Conservation (phyloP, 2,797 vertebrate species). For the Sebastes hubbsi region DNA sequence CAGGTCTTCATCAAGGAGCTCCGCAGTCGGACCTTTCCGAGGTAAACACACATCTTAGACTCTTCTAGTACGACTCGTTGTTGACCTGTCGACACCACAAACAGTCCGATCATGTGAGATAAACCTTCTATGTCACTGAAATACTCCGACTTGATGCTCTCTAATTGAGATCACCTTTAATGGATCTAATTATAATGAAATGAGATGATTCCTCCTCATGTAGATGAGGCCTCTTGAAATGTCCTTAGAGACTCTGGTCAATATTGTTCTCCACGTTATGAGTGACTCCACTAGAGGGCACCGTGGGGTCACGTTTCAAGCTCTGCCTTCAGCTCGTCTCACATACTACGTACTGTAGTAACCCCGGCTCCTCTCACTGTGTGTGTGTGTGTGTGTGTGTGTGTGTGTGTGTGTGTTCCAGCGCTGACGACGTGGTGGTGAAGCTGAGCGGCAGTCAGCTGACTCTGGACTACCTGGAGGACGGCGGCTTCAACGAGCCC, state of each 20-base stretch:
- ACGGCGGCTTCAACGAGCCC: slow-evolving; percentile 93
- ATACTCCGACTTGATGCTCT: background rate
- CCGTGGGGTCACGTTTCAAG: slow-evolving; percentile 25
- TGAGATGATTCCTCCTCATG: background rate
- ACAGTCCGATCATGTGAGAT: no score
- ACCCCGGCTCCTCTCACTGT: background rate
- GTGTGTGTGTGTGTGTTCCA: slow-evolving; percentile 54
- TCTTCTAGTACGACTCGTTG: background rate
- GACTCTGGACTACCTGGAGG: slow-evolving; percentile 91
- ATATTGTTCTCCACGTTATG: background rate
- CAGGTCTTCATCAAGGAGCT: slow-evolving; percentile 98
- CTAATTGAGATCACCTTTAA: background rate
- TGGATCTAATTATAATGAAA: background rate
- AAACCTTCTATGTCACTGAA: background rate
- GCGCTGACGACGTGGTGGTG: slow-evolving; percentile 92
- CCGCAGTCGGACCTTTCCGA: slow-evolving; percentile 95
- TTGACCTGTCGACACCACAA: background rate
- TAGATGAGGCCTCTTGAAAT: background rate
- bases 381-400: background rate
- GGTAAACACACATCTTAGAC: slow-evolving; percentile 76
- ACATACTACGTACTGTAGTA: no score
- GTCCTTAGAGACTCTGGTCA: background rate
- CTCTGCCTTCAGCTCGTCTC: background rate
- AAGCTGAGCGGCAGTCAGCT: slow-evolving; percentile 91
- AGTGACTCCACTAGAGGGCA: slow-evolving; percentile 62